These are phyloP conservation scores for Bergia sp. DNA, from an alignment of 92 coral and sea anemone species.

Conservation along the genomic window DNA sequence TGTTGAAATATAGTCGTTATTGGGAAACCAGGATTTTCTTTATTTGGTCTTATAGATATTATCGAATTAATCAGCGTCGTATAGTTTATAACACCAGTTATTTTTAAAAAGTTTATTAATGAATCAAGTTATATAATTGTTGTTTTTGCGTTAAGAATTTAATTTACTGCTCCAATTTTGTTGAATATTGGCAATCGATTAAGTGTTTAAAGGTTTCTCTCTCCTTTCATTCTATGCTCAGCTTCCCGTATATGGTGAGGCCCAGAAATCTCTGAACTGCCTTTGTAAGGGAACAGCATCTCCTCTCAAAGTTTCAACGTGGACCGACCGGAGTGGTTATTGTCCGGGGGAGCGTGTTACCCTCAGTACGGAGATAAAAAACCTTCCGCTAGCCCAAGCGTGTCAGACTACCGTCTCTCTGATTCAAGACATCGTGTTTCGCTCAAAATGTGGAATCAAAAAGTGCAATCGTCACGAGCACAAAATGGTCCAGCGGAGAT, in stretches of 20 bases:
- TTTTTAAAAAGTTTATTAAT: no score
- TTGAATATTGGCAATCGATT: neutral
- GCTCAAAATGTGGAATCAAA: conserved; percentile 71
- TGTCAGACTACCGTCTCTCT: conserved; percentile 69
- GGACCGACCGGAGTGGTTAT: conserved; percentile 78
- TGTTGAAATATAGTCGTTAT: no score
- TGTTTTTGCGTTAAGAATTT: no score
- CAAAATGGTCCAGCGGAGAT: conserved; percentile 71
- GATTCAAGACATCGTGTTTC: conserved; percentile 67
- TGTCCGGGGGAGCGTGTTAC: conserved; percentile 76
- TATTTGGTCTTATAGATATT: no score
- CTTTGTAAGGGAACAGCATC: conserved; percentile 78
- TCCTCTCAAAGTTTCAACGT: conserved; percentile 67
- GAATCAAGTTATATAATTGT: no score
- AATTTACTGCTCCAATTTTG: no score
- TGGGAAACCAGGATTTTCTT: no score
- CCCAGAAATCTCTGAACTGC: conserved; percentile 79
- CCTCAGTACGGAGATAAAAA: conserved; percentile 67
- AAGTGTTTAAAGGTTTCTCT: neutral
- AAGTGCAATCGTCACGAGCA: conserved; percentile 62
- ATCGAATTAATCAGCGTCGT: no score
- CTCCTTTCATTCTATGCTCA: conserved; percentile 7
- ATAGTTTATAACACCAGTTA: no score
- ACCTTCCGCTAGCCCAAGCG: conserved; percentile 71
- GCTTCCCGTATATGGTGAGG: conserved; percentile 86